Evolutionary conservation across 2,888 invertebrate genomes (phyloP), one percentile per base, ranked within the genome.

Genomic region (Autographa pulchrina): DNA sequence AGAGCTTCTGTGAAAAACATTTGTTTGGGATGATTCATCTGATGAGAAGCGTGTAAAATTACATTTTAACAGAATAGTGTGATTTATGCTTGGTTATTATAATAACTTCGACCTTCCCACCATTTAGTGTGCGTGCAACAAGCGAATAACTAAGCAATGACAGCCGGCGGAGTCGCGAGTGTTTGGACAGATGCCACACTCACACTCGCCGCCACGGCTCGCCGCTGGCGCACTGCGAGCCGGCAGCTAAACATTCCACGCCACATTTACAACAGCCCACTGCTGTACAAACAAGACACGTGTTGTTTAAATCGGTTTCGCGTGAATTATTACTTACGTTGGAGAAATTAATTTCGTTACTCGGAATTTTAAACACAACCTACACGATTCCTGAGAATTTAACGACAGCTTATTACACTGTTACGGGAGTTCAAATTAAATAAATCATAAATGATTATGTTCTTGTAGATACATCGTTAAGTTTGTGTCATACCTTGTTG

Each of bases 221-320:
- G 69, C 62, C 62, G 60, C 79, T 58, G 73, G 74, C 75, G 54
- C 68, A 71, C 68, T 66, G 71, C 82, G 76, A 78, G 73, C 72
- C 72, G 78, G 77, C 80, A 77, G 69, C 81, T 83, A 84, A 80
- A 87, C 86, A 89, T 87, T 87, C 85, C 86, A 75, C 84, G 87
- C 82, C 86, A 89, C 89, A 90, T 92, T 91, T 89, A 91, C 90
- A 88, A 84, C 86, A 74, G 75, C 75, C 83, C 82, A 82, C 86
- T 85, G 84, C 89, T 90, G 89, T 88, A 89, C 90, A 91, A 92
- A 93, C 90, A 89, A 86, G 85, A 91, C 92, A 91, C 89, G 89
- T 91, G 91, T 90, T 89, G 86, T 89, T 88, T 85, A 85, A 88
- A 92, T 91, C 88, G 85, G 85, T 87, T 89, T 87, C 86, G 87